Conservation (phyloP, 2,888 invertebrate species). For the Zhuqinia jingwanae region DNA sequence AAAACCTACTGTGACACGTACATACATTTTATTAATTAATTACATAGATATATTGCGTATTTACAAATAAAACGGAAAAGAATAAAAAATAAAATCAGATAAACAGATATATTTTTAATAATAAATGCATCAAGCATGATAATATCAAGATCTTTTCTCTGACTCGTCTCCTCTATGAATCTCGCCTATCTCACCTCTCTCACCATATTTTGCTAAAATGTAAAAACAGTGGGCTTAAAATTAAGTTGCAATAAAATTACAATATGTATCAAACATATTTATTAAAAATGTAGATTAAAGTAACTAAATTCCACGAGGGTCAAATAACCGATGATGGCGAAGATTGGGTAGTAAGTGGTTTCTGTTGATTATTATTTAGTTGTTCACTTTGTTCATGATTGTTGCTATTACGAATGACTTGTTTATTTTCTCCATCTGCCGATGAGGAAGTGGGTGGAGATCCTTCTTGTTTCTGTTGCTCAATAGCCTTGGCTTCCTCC, state of each 20-base stretch:
- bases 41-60: constrained; percentile 17
- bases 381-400: neutral
- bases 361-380: neutral
- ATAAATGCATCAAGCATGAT: constrained; percentile 48
- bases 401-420: constrained; percentile 15
- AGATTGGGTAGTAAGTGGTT: neutral
- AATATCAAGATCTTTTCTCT: neutral
- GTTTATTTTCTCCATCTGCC: constrained; percentile 20
- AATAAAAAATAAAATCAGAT: constrained; percentile 31
- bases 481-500: constrained; percentile 57
- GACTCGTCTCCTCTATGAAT: neutral
- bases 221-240: neutral
- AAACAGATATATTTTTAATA: neutral
- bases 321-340: constrained; percentile 22
- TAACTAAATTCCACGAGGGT: constrained; percentile 33
- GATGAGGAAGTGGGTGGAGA: neutral
- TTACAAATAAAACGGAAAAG: constrained; percentile 11
- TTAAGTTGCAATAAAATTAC: constrained; percentile 14
- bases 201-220: neutral
- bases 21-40: neutral
- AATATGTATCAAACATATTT: neutral
- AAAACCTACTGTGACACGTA: too few relatives aligned
- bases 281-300: neutral
- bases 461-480: constrained; percentile 37
- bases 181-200: neutral